A percentile compares a stretch with the other conserved stretches of the same genome.
Evolutionary conservation across 2,113 vertebrate species (phyloP).

Genomic region (Atractosteus spatula): DNA sequence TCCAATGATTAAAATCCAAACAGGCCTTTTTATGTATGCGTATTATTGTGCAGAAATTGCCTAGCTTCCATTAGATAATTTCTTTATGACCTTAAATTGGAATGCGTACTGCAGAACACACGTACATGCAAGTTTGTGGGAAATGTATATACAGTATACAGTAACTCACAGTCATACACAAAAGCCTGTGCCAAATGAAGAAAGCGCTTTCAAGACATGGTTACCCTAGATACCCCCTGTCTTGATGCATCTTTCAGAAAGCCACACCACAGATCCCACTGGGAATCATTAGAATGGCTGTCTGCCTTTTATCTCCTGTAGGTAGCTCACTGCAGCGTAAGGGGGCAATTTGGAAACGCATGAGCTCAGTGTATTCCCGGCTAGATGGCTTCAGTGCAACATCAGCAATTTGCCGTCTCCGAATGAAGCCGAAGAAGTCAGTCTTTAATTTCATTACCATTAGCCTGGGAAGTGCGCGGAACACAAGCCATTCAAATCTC

Average conservation of each 20-base stretch:
- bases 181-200: neutral
- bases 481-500: too few species aligned
- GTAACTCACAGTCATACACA: slow-evolving; percentile 12
- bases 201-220: slow-evolving; percentile 19
- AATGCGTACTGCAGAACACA: neutral
- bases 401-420: neutral
- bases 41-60: too few species aligned
- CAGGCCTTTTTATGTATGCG: too few species aligned
- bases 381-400: neutral
- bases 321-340: neutral
- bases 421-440: too few species aligned
- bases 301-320: slow-evolving; percentile 8
- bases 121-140: neutral
- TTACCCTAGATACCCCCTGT: slow-evolving; percentile 36
- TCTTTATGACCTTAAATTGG: neutral
- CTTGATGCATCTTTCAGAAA: slow-evolving; percentile 21
- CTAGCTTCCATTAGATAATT: too few species aligned
- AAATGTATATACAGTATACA: neutral
- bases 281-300: slow-evolving; percentile 22
- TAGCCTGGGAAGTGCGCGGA: too few species aligned
- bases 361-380: neutral
- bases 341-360: neutral
- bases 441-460: too few species aligned
- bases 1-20: too few species aligned
- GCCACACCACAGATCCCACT: slow-evolving; percentile 19